Conservation (phyloP, 2,888 invertebrate species). For the Auanema sp. region DNA sequence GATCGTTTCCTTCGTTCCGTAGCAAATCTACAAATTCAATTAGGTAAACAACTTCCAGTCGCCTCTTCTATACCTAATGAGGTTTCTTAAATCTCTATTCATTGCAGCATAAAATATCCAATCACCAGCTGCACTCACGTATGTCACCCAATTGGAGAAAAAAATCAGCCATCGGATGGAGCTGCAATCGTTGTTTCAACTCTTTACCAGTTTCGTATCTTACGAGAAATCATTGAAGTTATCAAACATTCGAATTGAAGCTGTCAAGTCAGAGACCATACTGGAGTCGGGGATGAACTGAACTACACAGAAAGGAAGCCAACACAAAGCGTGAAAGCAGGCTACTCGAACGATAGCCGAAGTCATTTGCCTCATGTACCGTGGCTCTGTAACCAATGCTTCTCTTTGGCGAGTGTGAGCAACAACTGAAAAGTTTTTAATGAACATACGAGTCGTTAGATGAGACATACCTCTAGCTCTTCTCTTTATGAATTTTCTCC, state of each 20-base stretch:
- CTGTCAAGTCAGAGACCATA: constrained; percentile 38
- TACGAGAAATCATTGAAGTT: constrained; percentile 45
- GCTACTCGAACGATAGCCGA: constrained; percentile 60
- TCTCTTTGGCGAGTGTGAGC: constrained; percentile 40
- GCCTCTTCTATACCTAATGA: constrained; percentile 46
- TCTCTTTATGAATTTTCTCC: constrained; percentile 59
- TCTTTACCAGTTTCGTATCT: constrained; percentile 3
- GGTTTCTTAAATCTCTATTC: constrained; percentile 59
- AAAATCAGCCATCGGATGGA: constrained; percentile 48
- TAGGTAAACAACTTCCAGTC: constrained; percentile 2
- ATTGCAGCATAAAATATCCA: constrained; percentile 63
- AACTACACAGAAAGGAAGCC: constrained; percentile 55
- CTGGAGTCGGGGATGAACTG: constrained; percentile 36
- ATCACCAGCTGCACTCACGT: constrained; percentile 57
- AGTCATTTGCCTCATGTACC: constrained; percentile 62
- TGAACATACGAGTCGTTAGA: neutral
- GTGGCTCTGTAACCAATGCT: constrained; percentile 54
- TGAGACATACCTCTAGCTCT: constrained; percentile 48
- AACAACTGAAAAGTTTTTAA: constrained; percentile 27
- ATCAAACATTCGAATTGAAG: constrained; percentile 38
- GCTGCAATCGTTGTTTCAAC: constrained; percentile 17
- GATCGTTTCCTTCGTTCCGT: constrained; percentile 60
- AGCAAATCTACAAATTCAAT: constrained; percentile 44
- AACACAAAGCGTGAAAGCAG: constrained; percentile 61
- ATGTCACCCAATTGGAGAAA: constrained; percentile 56